Percentiles rank a stretch among this genome's conserved stretches.
Conservation (phyloP, 2,888 invertebrate species). For the Merodon equestris region DNA sequence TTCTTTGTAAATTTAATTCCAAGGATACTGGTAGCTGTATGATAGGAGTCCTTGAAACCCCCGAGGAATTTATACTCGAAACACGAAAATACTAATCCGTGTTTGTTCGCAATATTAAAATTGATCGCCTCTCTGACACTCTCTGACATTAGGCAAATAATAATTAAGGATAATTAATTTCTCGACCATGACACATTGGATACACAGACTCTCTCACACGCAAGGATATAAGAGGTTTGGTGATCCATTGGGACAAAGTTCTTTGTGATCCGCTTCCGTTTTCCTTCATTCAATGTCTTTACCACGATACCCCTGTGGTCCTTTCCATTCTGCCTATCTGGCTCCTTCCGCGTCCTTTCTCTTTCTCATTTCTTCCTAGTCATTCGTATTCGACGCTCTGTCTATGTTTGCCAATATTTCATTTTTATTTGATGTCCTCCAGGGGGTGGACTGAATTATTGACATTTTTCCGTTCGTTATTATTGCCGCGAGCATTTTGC, state of each 20-base stretch:
- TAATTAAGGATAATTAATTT: slow-evolving; percentile 68
- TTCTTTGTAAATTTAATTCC: slow-evolving; percentile 41
- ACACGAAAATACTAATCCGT: slow-evolving; percentile 49
- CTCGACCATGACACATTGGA: slow-evolving; percentile 45
- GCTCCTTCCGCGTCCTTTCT: slow-evolving; percentile 21
- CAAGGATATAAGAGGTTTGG: too few species aligned
- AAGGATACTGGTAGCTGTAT: slow-evolving; percentile 5
- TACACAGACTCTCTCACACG: too few species aligned
- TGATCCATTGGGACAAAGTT: background rate
- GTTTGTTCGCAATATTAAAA: slow-evolving; percentile 59
- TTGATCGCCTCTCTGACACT: slow-evolving; percentile 61
- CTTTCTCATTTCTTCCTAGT: background rate
- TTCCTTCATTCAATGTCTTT: slow-evolving; percentile 17
- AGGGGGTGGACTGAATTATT: slow-evolving; percentile 55
- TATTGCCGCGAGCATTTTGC: slow-evolving; percentile 61
- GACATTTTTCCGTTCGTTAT: slow-evolving; percentile 62
- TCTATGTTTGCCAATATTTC: slow-evolving; percentile 63
- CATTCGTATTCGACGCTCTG: slow-evolving; percentile 41
- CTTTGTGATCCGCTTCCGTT: slow-evolving; percentile 45
- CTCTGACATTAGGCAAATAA: slow-evolving; percentile 59
- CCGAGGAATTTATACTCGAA: slow-evolving; percentile 33
- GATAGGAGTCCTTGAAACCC: slow-evolving; percentile 2
- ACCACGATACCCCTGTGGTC: slow-evolving; percentile 5
- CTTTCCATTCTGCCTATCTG: slow-evolving; percentile 26
- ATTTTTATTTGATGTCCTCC: slow-evolving; percentile 64